Percentiles rank a stretch among this genome's conserved stretches.
phyloP scores from a whole-genome alignment of 1,140 invertebrate genomes.

The Hormaphis cornu region DNA sequence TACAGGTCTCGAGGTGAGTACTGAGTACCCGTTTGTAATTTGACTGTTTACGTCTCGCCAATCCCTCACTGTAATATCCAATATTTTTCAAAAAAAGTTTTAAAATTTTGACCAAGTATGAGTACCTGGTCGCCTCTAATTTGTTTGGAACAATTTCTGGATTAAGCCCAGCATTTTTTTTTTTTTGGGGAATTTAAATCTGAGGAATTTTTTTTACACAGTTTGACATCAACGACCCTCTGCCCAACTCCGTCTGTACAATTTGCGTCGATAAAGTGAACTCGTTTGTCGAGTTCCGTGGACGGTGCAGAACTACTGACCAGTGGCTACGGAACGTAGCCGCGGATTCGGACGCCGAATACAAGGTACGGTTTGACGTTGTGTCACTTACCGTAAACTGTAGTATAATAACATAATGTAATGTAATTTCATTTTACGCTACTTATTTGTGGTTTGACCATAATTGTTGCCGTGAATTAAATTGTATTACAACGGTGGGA shows the following conservation, averaged over 20 bases:
- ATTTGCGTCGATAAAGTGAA: constrained; percentile 4
- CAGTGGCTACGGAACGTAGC: constrained; percentile 20
- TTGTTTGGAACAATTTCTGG: too few relatives aligned
- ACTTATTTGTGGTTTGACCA: too few relatives aligned
- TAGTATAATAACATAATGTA: too few relatives aligned
- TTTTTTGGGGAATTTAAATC: not conserved
- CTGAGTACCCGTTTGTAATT: not conserved
- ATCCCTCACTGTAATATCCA: too few relatives aligned
- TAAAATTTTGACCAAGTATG: too few relatives aligned
- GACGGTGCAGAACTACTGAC: constrained; percentile 6
- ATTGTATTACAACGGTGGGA: not conserved
- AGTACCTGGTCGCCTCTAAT: too few relatives aligned
- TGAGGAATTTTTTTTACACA: not conserved
- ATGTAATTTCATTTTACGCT: too few relatives aligned
- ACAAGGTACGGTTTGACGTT: not conserved
- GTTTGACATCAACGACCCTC: not conserved
- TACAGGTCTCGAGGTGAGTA: not conserved
- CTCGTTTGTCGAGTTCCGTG: constrained; percentile 13
- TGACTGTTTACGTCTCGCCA: too few relatives aligned
- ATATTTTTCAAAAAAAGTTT: too few relatives aligned
- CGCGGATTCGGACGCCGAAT: not conserved
- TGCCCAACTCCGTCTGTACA: constrained; percentile 17
- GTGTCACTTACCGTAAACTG: too few relatives aligned
- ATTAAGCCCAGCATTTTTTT: too few relatives aligned
- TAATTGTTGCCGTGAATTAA: too few relatives aligned